A percentile compares a stretch with the other conserved stretches of the same genome.
These are phyloP conservation scores for Ophiothrix spiculata DNA, from an alignment of 35 echinoderm and acorn worm species.

Conservation along the genomic window DNA sequence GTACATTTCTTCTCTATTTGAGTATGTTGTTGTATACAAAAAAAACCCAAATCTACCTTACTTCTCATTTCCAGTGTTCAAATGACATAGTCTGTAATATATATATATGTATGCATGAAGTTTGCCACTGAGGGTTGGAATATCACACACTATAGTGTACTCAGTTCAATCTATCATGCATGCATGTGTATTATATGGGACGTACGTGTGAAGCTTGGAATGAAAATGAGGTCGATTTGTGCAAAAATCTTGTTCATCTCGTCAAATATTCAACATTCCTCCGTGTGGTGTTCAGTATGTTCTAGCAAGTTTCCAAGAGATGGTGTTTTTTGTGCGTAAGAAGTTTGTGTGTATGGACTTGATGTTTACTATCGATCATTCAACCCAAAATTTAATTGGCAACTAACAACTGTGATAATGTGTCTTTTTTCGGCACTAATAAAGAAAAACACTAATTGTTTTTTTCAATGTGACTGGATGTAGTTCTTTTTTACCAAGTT, in stretches of 20 bases:
- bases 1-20: background rate
- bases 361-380: too few species aligned
- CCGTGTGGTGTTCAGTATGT: too few species aligned
- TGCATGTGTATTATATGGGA: background rate
- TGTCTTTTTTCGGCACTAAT: too few species aligned
- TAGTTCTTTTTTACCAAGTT: too few species aligned
- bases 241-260: background rate
- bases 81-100: background rate
- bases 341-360: too few species aligned
- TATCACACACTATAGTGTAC: background rate
- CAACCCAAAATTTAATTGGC: too few species aligned
- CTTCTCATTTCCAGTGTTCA: background rate
- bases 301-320: background rate
- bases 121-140: background rate
- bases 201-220: background rate
- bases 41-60: too few species aligned
- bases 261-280: slow-evolving; percentile 11
- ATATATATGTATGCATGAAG: background rate
- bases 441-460: too few species aligned
- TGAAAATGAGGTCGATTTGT: background rate
- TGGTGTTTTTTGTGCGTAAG: too few species aligned
- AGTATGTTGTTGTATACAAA: background rate
- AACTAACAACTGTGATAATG: too few species aligned
- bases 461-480: too few species aligned
- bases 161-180: background rate